Base-by-base conservation (phyloP, 2,888 invertebrate genomes). In the Mechanitis mazaeus region DNA sequence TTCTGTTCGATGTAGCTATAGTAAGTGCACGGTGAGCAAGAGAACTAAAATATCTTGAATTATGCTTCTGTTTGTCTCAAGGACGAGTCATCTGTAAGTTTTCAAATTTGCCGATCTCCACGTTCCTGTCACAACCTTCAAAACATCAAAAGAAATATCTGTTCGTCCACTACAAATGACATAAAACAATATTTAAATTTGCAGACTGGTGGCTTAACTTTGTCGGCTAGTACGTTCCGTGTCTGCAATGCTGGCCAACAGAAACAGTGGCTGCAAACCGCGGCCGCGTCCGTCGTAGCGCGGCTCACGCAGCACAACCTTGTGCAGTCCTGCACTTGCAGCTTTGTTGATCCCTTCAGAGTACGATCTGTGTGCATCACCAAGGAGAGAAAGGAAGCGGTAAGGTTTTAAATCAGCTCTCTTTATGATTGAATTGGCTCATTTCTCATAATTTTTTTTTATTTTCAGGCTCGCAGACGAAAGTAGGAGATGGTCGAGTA, bases 201-300 rank as follows among this genome's bases (percentile, higher is more conserved):
- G 42, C 83, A 94, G 93, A 85, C 91, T 46, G 91, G 91, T 58
- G 95, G 95, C 31, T 90, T 93, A 12, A 91, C 93, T 9, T 94
- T 94, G 84, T 93, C 93, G 6, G 82, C 92, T 2, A 86, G 87
- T 65, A 93, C 92, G 81, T 93, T 92, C 90, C 66, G 85, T 59
- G 82, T 82, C 1, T 80, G 91, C 60, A 91, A 92, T 72, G 82
- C 91, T 0, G 91, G 85, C 11, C 91, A 92, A 68, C 92, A 91
- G 83, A 93, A 93, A 78, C 91, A 92, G 79, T 94, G 90, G 83
- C 68, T 93, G 35, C 91, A 91, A 72, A 86, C 93, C 0, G 90
- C 91, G 0, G 78, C 90, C 1, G 76, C 81, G 50, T 85, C 87
- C 68, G 85, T 92, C 71, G 77, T 78, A 46, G 81, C 87, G 60